phyloP scores from a whole-genome alignment of 2,113 vertebrate genomes.

The Capreolus pygargus region DNA sequence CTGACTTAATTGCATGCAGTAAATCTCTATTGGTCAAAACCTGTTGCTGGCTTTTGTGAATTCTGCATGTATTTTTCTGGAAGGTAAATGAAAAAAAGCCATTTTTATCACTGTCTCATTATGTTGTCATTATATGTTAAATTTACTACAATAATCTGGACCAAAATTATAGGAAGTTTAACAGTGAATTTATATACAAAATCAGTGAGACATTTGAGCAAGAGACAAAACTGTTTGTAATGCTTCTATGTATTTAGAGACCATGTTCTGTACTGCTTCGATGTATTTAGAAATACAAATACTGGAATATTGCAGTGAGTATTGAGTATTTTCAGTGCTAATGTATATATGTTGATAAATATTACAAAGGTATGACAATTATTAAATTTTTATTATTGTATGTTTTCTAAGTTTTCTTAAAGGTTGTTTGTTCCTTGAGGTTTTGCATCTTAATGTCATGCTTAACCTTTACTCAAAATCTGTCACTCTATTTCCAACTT shows the following conservation, averaged over 20 bases:
- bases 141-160: neutral
- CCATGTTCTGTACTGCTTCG: neutral
- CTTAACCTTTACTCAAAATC: neutral
- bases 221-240: neutral
- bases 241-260: neutral
- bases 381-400: neutral
- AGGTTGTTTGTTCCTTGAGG: neutral
- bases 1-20: neutral
- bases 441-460: neutral
- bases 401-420: neutral
- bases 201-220: neutral
- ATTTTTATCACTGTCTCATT: constrained; percentile 37
- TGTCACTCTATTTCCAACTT: neutral
- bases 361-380: neutral
- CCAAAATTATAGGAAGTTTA: constrained; percentile 9
- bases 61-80: neutral
- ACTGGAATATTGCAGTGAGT: neutral
- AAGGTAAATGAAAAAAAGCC: neutral
- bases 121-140: constrained; percentile 17
- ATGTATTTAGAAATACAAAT: neutral
- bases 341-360: neutral
- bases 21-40: constrained; percentile 17
- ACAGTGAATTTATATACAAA: neutral
- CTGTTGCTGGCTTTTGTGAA: constrained; percentile 21
- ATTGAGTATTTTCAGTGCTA: neutral